Evolutionary conservation across 2,113 vertebrate genomes (phyloP).

Genomic region (Anhinga rufa): DNA sequence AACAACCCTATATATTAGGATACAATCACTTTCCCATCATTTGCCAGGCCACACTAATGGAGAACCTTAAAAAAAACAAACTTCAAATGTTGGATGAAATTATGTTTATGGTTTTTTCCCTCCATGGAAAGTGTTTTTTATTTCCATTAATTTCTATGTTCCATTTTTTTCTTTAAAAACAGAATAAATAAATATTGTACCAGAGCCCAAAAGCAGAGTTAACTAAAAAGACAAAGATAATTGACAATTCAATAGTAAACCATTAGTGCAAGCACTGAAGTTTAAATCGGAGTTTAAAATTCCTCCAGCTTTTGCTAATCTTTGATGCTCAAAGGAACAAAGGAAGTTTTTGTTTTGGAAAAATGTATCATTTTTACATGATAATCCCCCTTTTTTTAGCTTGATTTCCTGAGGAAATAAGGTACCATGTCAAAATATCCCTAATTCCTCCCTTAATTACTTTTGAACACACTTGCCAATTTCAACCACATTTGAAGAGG

Average conservation of each 20-base stretch:
- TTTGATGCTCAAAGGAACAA: constrained; percentile 17
- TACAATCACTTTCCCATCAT: background rate
- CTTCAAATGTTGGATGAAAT: background rate
- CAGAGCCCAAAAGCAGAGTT: background rate
- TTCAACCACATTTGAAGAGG: background rate
- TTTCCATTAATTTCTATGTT: background rate
- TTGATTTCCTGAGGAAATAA: constrained; percentile 24
- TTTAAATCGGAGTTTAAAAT: constrained; percentile 32
- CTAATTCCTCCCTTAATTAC: background rate
- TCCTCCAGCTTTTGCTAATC: constrained; percentile 15
- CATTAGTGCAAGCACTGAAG: background rate
- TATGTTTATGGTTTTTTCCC: background rate
- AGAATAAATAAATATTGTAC: background rate
- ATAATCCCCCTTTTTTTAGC: background rate
- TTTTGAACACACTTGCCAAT: background rate
- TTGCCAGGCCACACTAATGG: background rate
- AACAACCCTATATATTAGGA: background rate
- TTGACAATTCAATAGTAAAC: constrained; percentile 21
- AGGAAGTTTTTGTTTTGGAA: background rate
- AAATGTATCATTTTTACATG: background rate
- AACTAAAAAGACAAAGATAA: constrained; percentile 47
- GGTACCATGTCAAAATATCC: background rate
- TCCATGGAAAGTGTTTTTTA: background rate
- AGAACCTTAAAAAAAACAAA: background rate
- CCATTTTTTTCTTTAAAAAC: background rate